A percentile compares a stretch with the other conserved stretches of the same genome.
Evolutionary conservation across 2,113 vertebrate species (phyloP).

Genomic region (Calidris pugnax): DNA sequence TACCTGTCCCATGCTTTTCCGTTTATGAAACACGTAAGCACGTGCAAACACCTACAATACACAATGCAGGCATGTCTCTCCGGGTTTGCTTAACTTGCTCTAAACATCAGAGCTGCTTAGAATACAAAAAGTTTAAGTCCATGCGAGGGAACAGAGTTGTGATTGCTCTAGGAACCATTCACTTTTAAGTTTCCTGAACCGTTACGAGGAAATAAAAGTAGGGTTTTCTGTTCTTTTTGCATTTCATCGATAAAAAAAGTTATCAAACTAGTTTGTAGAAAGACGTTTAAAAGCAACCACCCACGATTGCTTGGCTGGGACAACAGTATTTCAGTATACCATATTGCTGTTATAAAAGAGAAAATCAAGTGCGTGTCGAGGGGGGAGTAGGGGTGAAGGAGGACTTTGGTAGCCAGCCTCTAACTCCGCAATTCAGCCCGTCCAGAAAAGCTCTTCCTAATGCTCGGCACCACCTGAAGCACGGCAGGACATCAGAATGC

Average conservation of each 20-base stretch:
- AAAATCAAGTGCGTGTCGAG: slow-evolving; percentile 50
- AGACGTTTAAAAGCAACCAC: slow-evolving; percentile 74
- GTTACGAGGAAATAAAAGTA: slow-evolving; percentile 62
- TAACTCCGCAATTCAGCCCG: slow-evolving; percentile 16
- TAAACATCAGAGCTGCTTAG: slow-evolving; percentile 60
- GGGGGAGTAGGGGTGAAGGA: slow-evolving; percentile 54
- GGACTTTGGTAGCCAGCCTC: slow-evolving; percentile 77
- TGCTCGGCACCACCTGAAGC: background rate
- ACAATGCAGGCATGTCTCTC: slow-evolving; percentile 43
- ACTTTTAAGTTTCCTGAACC: slow-evolving; percentile 61
- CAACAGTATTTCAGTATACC: slow-evolving; percentile 58
- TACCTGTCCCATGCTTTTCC: slow-evolving; percentile 50
- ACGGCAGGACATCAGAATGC: background rate
- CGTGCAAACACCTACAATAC: slow-evolving; percentile 52
- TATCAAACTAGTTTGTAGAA: slow-evolving; percentile 74
- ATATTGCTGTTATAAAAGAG: slow-evolving; percentile 78
- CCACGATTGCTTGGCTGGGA: slow-evolving; percentile 63
- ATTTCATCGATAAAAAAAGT: slow-evolving; percentile 76
- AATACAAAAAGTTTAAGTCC: slow-evolving; percentile 69
- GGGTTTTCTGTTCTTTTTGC: slow-evolving; percentile 56
- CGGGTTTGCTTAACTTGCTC: slow-evolving; percentile 48
- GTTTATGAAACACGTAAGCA: slow-evolving; percentile 35
- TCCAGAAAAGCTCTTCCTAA: slow-evolving; percentile 53
- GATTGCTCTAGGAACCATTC: slow-evolving; percentile 64
- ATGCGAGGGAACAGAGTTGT: slow-evolving; percentile 64